These are phyloP conservation scores for Henricia sp. DNA, from an alignment of 53 echinoderm and acorn worm genomes.

Conservation along the genomic window DNA sequence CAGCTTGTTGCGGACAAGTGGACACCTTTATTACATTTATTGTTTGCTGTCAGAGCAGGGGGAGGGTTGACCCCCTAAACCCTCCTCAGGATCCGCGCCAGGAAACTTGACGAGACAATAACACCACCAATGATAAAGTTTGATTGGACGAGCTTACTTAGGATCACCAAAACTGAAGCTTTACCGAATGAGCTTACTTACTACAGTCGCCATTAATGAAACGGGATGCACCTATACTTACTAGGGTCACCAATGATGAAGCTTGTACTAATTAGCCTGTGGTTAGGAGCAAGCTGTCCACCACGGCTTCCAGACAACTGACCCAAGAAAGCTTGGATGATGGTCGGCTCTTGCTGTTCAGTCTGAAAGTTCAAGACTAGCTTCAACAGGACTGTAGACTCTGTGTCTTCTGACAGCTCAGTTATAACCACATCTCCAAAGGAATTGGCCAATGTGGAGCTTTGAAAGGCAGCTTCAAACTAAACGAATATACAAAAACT, in stretches of 20 bases:
- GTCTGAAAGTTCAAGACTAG: conserved; percentile 51
- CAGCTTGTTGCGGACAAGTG: no score
- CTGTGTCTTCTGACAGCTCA: background rate
- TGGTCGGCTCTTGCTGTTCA: background rate
- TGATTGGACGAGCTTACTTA: background rate
- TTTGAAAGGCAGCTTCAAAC: conserved; percentile 48
- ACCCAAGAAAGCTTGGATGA: conserved; percentile 33
- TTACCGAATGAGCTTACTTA: background rate
- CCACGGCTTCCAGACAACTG: conserved; percentile 44
- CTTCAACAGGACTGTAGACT: conserved; percentile 19
- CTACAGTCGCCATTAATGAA: no score
- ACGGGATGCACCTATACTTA: background rate
- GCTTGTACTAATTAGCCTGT: conserved; percentile 44
- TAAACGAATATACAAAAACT: conserved; percentile 1
- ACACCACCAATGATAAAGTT: no score
- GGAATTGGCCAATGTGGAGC: background rate
- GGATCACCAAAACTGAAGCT: background rate
- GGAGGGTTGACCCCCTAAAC: no score
- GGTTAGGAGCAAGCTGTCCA: conserved; percentile 39
- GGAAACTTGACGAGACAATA: no score
- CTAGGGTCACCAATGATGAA: conserved; percentile 66
- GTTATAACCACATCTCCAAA: conserved; percentile 26
- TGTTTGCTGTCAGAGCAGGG: no score
- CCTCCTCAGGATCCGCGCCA: no score
- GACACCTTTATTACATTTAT: no score